Evolutionary conservation across 2,113 vertebrate species (phyloP).

Genomic region (Pimephales promelas): DNA sequence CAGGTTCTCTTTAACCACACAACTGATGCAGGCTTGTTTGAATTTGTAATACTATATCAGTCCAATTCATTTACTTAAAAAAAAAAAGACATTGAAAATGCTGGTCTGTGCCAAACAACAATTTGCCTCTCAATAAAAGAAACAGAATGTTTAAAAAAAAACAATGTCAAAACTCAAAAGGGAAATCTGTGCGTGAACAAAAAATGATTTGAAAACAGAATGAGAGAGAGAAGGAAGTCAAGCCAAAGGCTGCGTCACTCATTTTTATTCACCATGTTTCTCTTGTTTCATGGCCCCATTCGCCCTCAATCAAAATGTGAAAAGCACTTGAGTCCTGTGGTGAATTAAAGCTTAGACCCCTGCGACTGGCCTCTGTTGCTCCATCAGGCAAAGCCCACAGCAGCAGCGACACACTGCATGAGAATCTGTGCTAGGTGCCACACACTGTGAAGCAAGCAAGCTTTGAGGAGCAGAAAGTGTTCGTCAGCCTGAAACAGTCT

Average conservation of each 20-base stretch:
- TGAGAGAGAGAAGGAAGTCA: conserved; percentile 1
- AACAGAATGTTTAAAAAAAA: conserved; percentile 28
- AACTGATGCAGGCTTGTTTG: not conserved
- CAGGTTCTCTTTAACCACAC: not conserved
- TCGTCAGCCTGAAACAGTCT: not conserved
- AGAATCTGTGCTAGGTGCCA: not conserved
- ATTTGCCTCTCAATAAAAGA: conserved; percentile 33
- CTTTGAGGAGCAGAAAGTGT: not conserved
- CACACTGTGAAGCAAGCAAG: not conserved
- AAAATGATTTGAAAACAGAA: not conserved
- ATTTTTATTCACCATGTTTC: conserved; percentile 44
- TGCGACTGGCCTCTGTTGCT: conserved; percentile 21
- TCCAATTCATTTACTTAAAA: not conserved
- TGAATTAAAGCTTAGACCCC: conserved; percentile 39
- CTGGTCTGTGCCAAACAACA: conserved; percentile 16
- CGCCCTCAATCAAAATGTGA: conserved; percentile 43
- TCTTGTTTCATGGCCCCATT: conserved; percentile 24
- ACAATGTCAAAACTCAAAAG: not conserved
- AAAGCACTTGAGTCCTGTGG: conserved; percentile 35
- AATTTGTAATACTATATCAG: conserved; percentile 5
- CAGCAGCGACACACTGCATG: conserved; percentile 17
- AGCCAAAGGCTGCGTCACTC: conserved; percentile 41
- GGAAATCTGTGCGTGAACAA: conserved; percentile 23
- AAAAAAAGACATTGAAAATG: not conserved
- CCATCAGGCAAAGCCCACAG: conserved; percentile 24